Base-by-base conservation (phyloP, 2,888 invertebrate genomes). In the Protophormia terraenovae region DNA sequence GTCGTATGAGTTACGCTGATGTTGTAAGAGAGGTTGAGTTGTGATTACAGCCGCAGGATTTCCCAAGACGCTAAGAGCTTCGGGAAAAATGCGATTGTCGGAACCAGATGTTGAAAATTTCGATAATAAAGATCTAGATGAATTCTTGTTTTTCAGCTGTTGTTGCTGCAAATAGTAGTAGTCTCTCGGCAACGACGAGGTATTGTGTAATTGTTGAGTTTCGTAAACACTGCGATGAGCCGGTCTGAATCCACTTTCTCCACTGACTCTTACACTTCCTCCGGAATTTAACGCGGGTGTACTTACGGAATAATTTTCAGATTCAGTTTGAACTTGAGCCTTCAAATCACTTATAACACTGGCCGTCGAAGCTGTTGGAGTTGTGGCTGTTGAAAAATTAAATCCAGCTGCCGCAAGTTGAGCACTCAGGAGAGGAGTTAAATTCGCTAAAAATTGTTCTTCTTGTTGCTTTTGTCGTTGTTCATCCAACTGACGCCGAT, bases 401-500 rank as follows among this genome's bases (percentile, higher is more conserved):
- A 89, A 88, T 7, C 89, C 88, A 3, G 89, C 88, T 2, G 89
- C 88, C 41, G 88, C 88, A 66, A 91, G 87, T 78, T 91, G 91
- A n/a, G 91, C 90, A 47, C 91, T 90, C 75, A 91, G 87, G 35
- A 91, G 81, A 0, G 91, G 91, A 32, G 91, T 90, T 45, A 91
- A 79, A 81, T 90, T 91, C 72, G 91, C 91, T 16, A 90, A 88
- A 86, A 90, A 90, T 73, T 90, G 91, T 87, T 90, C 92, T 88
- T 90, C 90, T 89, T 87, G 93, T 92, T 89, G 93, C 91, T 90
- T 93, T 91, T 87, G 92, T 89, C 87, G 92, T 90, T 88, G 91
- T 90, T 92, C 91, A 88, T 91, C 91, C 83, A 92, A 89, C 88
- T 92, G 92, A 72, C 92, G 92, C 85, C 91, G 92, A 87, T 92